phyloP scores from a whole-genome alignment of 2,797 vertebrate species.

The Pipistrellus kuhlii region DNA sequence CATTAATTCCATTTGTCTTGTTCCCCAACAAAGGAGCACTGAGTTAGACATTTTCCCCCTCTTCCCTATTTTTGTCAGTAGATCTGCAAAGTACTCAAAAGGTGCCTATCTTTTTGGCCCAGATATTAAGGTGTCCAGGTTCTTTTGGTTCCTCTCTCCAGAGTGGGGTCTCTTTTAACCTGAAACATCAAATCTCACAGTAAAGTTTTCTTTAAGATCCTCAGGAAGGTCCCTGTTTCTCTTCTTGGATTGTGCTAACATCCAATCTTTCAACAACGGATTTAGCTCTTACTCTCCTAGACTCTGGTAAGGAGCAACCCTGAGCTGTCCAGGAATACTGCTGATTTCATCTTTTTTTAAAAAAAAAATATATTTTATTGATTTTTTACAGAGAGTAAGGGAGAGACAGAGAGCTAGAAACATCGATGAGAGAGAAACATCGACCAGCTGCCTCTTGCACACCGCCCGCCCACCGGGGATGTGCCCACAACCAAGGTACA shows the following conservation, averaged over 20 bases:
- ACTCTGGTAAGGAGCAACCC: neutral
- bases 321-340: rapidly evolving
- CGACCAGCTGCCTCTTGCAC: no score
- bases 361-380: no score
- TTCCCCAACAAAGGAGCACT: neutral
- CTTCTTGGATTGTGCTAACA: neutral
- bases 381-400: no score
- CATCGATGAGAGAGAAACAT: no score
- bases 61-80: neutral
- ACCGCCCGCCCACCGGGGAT: no score
- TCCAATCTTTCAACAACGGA: neutral
- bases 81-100: neutral
- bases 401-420: no score
- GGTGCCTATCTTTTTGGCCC: neutral
- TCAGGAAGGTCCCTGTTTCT: neutral
- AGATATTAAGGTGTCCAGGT: neutral
- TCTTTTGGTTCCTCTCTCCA: neutral
- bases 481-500: no score
- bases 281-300: neutral
- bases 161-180: neutral
- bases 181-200: neutral
- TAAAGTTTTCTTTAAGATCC: neutral
- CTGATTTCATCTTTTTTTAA: neutral
- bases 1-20: neutral
- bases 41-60: neutral